phyloP scores from a whole-genome alignment of 2,888 invertebrate species.

The Timema cristinae region DNA sequence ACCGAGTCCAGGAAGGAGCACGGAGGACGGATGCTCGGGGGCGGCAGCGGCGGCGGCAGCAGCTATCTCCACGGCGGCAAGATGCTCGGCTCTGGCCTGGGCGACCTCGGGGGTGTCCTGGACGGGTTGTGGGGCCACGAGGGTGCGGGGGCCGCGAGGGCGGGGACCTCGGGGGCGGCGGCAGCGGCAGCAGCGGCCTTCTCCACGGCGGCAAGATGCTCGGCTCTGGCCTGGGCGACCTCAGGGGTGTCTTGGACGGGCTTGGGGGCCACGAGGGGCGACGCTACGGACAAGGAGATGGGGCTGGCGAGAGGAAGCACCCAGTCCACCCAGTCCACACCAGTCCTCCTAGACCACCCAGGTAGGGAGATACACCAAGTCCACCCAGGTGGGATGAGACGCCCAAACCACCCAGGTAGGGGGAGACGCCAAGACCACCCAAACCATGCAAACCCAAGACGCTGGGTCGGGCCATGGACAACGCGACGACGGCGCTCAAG shows the following conservation, averaged over 20 bases:
- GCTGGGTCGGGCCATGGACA: not conserved
- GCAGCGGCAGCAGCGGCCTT: conserved; percentile 40
- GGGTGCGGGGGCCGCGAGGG: conserved; percentile 14
- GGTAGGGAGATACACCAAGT: not conserved
- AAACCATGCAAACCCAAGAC: not conserved
- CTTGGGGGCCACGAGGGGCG: conserved; percentile 33
- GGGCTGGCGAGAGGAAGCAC: not conserved
- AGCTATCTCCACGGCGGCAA: conserved; percentile 39
- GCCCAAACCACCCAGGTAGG: not conserved
- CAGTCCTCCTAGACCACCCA: not conserved
- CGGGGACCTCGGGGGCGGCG: conserved; percentile 9
- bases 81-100: conserved; percentile 42
- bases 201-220: conserved; percentile 50
- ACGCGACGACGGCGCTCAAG: not conserved
- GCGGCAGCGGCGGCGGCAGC: conserved; percentile 38
- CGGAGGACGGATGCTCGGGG: conserved; percentile 30
- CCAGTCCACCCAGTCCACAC: not conserved
- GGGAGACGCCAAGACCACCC: not conserved
- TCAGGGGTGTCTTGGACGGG: conserved; percentile 30
- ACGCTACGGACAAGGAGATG: not conserved
- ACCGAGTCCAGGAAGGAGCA: conserved; percentile 41
- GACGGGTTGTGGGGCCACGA: conserved; percentile 19
- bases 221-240: conserved; percentile 47
- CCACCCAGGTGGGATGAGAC: not conserved
- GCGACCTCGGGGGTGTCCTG: conserved; percentile 17